Evolutionary conservation across 2,113 vertebrate species (phyloP), one percentile per base, ranked within the genome.

Genomic region (Eudyptes chrysolophus): DNA sequence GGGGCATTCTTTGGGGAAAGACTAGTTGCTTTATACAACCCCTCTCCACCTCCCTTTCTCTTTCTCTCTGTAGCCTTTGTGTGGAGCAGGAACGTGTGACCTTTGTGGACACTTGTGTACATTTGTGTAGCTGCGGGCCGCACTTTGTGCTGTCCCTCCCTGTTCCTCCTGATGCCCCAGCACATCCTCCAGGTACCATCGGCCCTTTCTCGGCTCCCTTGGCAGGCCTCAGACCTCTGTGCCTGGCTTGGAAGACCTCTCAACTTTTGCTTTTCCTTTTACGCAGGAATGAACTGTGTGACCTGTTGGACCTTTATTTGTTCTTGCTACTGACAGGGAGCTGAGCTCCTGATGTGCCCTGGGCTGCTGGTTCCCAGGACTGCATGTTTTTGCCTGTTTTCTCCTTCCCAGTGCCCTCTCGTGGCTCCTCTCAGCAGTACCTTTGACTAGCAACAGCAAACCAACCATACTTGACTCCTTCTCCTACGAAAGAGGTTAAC

Each of bases 331-430:
- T 18, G 34, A 5, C 17, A 8, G 13, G 40, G 30, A 46, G 54
- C 71, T 15, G 44, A 71, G 38, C 18, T 81, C 17, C 30, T 62
- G n/a, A 27, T 36, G n/a, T 4, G 32, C 20, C n/a, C 42, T 38
- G 22, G 4, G 25, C 27, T 55, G 74, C 25, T 25, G 55, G 22
- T 57, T 96, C 46, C 61, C 38, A 10, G 36, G 34, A 36, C 5
- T 25, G 46, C n/a, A 0, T 7, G 40, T 74, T 60, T 68, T 74
- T 18, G 11, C 20, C 17, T 36, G 11, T 87, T 58, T 62, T 85
- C 65, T 84, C 62, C 40, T 74, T 80, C 54, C 30, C 60, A 60
- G n/a, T 92, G 95, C 97, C 95, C 93, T 94, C 97, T 93, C 24
- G 84, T 95, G 97, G 93, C 66, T 78, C 9, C 44, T 44, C 34